A percentile compares a stretch with the other conserved stretches of the same genome.
These are phyloP conservation scores for Alouatta palliata DNA, from an alignment of 2,113 vertebrate genomes.

Conservation along the genomic window DNA sequence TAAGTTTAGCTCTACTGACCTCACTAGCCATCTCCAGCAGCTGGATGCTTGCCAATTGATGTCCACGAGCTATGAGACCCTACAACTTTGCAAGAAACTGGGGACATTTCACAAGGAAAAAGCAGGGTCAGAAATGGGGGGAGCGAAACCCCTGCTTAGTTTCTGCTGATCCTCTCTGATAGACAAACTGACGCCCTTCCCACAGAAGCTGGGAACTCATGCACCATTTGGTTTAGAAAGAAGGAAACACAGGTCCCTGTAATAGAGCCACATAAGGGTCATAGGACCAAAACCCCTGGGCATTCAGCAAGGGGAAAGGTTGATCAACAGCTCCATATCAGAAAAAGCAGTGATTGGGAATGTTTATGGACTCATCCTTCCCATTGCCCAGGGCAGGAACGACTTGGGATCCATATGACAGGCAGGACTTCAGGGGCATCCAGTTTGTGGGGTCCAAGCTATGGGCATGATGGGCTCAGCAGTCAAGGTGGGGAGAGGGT, in stretches of 20 bases:
- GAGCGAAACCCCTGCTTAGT: neutral
- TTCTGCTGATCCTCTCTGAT: neutral
- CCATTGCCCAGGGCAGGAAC: neutral
- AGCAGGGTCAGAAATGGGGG: neutral
- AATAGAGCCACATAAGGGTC: neutral
- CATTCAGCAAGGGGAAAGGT: neutral
- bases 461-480: neutral
- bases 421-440: neutral
- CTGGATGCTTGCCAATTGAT: conserved; percentile 48
- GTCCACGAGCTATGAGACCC: conserved; percentile 64
- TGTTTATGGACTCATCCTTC: neutral
- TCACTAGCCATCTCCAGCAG: neutral
- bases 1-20: neutral
- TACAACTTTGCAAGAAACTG: neutral
- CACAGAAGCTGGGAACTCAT: neutral
- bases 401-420: neutral
- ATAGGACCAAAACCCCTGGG: neutral
- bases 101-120: neutral
- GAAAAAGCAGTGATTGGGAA: neutral
- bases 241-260: neutral
- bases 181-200: neutral
- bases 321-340: neutral
- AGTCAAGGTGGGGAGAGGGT: neutral
- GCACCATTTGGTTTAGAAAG: neutral
- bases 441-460: neutral